Evolutionary conservation across 2,797 vertebrate species (phyloP), one percentile per base, ranked within the genome.

Genomic region (Arctocebus calabarensis): DNA sequence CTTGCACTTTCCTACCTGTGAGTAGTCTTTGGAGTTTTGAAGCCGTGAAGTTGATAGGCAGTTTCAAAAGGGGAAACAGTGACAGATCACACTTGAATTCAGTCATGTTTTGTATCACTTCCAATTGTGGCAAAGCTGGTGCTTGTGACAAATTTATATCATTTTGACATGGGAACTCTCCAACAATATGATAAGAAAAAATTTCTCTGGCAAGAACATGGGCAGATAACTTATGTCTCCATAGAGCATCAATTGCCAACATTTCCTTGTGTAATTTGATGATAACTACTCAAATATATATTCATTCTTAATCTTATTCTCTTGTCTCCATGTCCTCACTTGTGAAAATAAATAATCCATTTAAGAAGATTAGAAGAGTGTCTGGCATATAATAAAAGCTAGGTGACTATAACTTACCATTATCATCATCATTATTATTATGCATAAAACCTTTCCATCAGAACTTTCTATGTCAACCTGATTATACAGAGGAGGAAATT

Each of bases 61-160:
- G 99, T 97, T 99, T 99, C 98, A 99, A 99, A 84, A 99, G 98
- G 1, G 99, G 99, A 97, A 99, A 99, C 92, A 99, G 99, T 0
- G 99, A 99, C 95, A 99, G 99, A 96, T 99, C 99, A 98, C 99
- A 99, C 98, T 99, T 99, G 98, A 99, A 99, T 95, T 99, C 99
- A 0, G 99, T 99, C 98, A 99, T 99, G 97, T 99, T 99, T 97
- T 99, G 98, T 97, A 99, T 99, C 98, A 99, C 94, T 68, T 98
- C 98, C 23, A 16, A 52, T 99, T 99, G 99, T 79, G 99, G 99
- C 98, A 99, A 98, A 94, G 99, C 98, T 70, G 99, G 99, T 92
- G 99, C 99, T 55, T 99, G 99, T 82, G 99, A 98, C 98, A 99
- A 98, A 97, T 99, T 99, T 97, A 99, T 98, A 93, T 99, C 99